A percentile compares a stretch with the other conserved stretches of the same genome.
Evolutionary conservation across 53 echinoderm and acorn worm genomes (phyloP).

Genomic region (Holothuria scabra): DNA sequence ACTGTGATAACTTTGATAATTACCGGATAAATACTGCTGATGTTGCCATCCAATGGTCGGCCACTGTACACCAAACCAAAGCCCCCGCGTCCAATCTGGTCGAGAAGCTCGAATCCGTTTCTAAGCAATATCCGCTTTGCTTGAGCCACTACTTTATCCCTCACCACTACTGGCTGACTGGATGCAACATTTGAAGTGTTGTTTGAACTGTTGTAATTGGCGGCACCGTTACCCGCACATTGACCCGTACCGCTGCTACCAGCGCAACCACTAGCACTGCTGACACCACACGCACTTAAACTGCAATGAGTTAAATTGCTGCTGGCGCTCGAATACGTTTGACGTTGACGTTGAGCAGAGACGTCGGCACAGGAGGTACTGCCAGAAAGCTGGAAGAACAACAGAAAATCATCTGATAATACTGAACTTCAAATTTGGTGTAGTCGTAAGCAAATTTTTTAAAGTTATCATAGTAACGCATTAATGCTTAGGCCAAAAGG

Average conservation of each 20-base stretch:
- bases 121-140: neutral
- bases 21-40: too few relatives aligned
- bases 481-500: too few relatives aligned
- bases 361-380: too few relatives aligned
- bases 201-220: neutral
- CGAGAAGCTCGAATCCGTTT: conserved; percentile 12
- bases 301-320: too few relatives aligned
- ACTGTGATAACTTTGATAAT: too few relatives aligned
- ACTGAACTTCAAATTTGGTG: too few relatives aligned
- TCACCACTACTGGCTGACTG: neutral
- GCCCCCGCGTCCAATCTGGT: conserved; percentile 21
- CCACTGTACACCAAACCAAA: conserved; percentile 16
- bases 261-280: neutral
- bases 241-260: neutral
- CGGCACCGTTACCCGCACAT: neutral
- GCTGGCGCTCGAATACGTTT: neutral
- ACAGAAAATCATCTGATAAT: too few relatives aligned
- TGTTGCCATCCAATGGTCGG: neutral
- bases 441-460: too few relatives aligned
- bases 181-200: neutral
- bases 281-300: neutral
- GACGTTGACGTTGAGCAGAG: too few relatives aligned
- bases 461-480: too few relatives aligned
- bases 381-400: too few relatives aligned
- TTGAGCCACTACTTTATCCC: neutral